A percentile compares a stretch with the other conserved stretches of the same genome.
Evolutionary conservation across 2,888 invertebrate genomes (phyloP).

Genomic region (Calameuta idolon): DNA sequence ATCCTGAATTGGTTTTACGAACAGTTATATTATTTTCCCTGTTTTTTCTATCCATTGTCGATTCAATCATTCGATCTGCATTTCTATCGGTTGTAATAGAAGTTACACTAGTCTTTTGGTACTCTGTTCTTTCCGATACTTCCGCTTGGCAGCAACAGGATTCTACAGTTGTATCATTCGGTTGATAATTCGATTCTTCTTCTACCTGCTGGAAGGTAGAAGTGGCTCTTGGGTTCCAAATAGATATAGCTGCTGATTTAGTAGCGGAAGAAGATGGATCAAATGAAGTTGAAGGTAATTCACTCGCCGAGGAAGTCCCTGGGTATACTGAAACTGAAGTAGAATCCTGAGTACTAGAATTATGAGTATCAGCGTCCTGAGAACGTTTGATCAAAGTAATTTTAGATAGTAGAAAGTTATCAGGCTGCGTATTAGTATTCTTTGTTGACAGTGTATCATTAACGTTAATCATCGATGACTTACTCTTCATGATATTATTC

Average conservation of each 20-base stretch:
- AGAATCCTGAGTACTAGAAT: background rate
- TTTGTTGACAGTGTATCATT: background rate
- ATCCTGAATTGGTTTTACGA: background rate
- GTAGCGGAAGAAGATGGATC: background rate
- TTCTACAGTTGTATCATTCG: background rate
- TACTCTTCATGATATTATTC: constrained; percentile 31
- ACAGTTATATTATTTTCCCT: background rate
- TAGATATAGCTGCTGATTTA: background rate
- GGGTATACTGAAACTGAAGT: background rate
- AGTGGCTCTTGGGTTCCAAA: background rate
- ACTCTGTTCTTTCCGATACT: background rate
- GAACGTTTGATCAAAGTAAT: background rate
- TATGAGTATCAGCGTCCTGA: background rate
- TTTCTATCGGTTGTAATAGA: background rate
- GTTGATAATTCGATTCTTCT: background rate
- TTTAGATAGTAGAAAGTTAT: background rate
- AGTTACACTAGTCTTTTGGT: background rate
- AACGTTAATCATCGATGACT: background rate
- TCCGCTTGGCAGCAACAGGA: background rate
- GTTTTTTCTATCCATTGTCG: background rate
- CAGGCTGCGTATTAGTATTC: background rate
- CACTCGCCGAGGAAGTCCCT: background rate
- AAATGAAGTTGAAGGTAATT: background rate
- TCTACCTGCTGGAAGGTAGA: background rate
- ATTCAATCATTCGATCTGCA: background rate